Evolutionary conservation across 2,113 vertebrate species (phyloP).

Genomic region (Tragulus kanchil): DNA sequence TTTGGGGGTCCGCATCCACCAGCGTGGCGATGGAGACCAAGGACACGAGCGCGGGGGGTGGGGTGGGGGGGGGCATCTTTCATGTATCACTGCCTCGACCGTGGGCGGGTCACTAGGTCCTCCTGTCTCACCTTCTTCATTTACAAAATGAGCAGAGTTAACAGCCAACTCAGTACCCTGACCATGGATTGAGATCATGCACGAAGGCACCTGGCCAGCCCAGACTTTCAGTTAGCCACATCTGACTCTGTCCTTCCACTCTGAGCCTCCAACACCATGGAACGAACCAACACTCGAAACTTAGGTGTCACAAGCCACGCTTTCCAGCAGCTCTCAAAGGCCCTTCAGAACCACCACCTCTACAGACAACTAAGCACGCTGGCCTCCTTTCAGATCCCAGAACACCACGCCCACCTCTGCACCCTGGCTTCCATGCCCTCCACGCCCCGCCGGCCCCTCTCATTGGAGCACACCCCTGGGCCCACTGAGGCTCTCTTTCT

Average conservation of each 20-base stretch:
- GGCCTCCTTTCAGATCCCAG: not conserved
- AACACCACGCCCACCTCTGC: not conserved
- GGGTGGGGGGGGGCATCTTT: not conserved
- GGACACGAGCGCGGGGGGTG: too few species aligned
- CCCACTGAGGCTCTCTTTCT: not conserved
- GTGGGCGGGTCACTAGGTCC: not conserved
- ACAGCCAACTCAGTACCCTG: not conserved
- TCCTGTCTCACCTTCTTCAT: not conserved
- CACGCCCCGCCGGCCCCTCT: not conserved
- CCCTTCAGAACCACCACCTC: not conserved
- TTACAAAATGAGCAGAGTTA: not conserved
- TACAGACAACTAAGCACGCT: not conserved
- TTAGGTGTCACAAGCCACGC: not conserved
- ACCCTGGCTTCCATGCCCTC: rapidly evolving
- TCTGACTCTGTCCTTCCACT: not conserved
- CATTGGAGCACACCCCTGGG: not conserved
- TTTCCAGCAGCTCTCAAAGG: not conserved
- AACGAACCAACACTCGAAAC: not conserved
- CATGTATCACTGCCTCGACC: not conserved
- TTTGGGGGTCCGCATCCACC: not conserved
- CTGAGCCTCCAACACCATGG: not conserved
- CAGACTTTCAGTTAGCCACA: not conserved
- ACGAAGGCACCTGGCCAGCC: not conserved
- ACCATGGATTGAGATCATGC: not conserved
- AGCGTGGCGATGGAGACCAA: not conserved